Base-by-base conservation (phyloP, 2,113 vertebrate species). In the Willisornis vidua region DNA sequence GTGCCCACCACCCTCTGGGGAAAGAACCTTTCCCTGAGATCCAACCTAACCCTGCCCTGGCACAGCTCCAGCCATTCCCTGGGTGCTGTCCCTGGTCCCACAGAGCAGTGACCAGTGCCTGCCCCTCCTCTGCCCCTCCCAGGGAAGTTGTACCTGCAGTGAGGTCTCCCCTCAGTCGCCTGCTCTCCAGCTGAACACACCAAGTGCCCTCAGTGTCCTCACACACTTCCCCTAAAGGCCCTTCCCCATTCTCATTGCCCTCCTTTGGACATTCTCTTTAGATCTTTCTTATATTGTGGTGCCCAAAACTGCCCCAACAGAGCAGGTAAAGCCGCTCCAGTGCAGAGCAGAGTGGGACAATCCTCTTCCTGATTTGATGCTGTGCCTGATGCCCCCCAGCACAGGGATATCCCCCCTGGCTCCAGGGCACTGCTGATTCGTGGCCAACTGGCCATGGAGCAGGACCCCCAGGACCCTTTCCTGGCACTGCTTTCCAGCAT, bases 61-160 rank as follows among this genome's bases (percentile, higher is more conserved):
- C 24, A 37, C 35, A 61, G 7, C 35, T 61, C 10, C 35, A 39
- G 59, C 23, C 35, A 7, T 37, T 57, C n/a, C n/a, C n/a, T 35
- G 58, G 58, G 14, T 24, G 9, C n/a, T 59, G n/a, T 35, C 23
- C n/a, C 23, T 37, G n/a, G n/a, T 37, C 58, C 58, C 58, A 16
- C n/a, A 61, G n/a, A 37, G n/a, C n/a, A 61, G 58, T 18, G 35
- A 10, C 17, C 58, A 59, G 58, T 25, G 11, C 15, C 58, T 61
- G n/a, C 10, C 58, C 24, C 58, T 58, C 55, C 55, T 37, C 57
- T 35, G n/a, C n/a, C n/a, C 58, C 58, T 61, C 23, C 58, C 24
- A 2, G 12, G 24, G n/a, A 17, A 61, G n/a, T 1, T 61, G 59
- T 4, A 7, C 4, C 35, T 61, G n/a, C 10, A 61, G 0, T 18